Evolutionary conservation across 2,797 vertebrate genomes (phyloP), one percentile per base, ranked within the genome.

Genomic region (Sebastiscus tertius): DNA sequence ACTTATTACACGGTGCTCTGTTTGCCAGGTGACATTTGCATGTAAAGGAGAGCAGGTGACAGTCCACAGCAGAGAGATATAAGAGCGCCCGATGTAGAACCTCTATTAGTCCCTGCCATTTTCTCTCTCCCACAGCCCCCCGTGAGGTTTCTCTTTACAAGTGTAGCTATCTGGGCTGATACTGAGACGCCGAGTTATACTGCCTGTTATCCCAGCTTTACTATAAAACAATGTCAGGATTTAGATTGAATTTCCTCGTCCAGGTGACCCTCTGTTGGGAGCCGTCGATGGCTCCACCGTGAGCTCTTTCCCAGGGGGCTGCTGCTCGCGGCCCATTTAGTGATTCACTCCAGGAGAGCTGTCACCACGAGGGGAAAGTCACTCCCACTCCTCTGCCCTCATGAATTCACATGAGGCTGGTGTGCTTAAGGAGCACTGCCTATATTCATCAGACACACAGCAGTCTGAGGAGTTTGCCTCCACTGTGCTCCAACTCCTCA

Each of bases 381-480:
- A n/a, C 79, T 78, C 22, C 72, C 60, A 66, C 76, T 81, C 20
- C 31, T 60, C 52, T 62, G 74, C 8, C 49, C 87, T 90, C 85
- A 89, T 92, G 87, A 91, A 93, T 92, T 89, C 83, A 88, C 89
- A 92, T 90, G 84, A 92, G 85, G 68, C 67, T 58, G 63, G 31
- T 31, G 55, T 75, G 75, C 75, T 83, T 29, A 78, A 46, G 70
- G 49, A 87, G 49, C 70, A 63, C 61, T 65, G 78, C 39, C 74
- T 67, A 13, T 55, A 83, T 80, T 86, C 67, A 79, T 80, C 65
- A 88, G 77, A 80, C 26, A 62, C 27, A 66, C 46, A 60, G 60
- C 58, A 59, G 74, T 60, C 39, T 65, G 75, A 79, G 49, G 52
- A 75, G 70, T 72, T 67, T 67, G 11, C 55, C n/a, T 81, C 59